These are phyloP conservation scores for Pipistrellus pipistrellus DNA, from an alignment of 2,797 vertebrate genomes.

Conservation along the genomic window DNA sequence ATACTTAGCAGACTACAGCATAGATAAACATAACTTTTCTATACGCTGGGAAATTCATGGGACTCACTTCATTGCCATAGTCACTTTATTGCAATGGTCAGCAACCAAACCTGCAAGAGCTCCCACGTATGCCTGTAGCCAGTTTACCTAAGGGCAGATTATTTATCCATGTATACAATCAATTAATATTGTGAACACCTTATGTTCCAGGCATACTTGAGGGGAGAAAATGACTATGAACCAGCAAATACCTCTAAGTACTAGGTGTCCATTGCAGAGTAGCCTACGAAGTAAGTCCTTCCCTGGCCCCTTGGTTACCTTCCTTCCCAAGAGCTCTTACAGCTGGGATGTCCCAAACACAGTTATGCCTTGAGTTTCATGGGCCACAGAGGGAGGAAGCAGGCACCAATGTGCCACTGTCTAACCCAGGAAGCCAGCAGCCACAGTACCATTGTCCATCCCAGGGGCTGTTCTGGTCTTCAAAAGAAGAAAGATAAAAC, in stretches of 20 bases:
- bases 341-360: not conserved
- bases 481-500: slow-evolving; percentile 2
- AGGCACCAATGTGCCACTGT: not conserved
- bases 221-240: not conserved
- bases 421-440: too few species aligned
- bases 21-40: not conserved
- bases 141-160: not conserved
- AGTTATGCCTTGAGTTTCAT: not conserved
- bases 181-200: slow-evolving; percentile 11
- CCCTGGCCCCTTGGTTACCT: not conserved
- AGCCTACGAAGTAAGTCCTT: not conserved
- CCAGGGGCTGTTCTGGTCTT: not conserved
- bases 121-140: not conserved
- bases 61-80: not conserved
- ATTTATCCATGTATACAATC: not conserved
- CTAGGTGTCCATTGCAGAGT: not conserved
- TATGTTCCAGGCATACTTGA: not conserved
- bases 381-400: not conserved
- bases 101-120: not conserved
- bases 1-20: not conserved
- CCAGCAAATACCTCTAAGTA: slow-evolving; percentile 31
- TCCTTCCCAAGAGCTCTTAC: too few species aligned
- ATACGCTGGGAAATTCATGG: not conserved
- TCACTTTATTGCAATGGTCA: not conserved
- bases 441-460: not conserved